These are phyloP conservation scores for Drosophila melanica DNA, from an alignment of 1,140 invertebrate genomes.

Conservation along the genomic window DNA sequence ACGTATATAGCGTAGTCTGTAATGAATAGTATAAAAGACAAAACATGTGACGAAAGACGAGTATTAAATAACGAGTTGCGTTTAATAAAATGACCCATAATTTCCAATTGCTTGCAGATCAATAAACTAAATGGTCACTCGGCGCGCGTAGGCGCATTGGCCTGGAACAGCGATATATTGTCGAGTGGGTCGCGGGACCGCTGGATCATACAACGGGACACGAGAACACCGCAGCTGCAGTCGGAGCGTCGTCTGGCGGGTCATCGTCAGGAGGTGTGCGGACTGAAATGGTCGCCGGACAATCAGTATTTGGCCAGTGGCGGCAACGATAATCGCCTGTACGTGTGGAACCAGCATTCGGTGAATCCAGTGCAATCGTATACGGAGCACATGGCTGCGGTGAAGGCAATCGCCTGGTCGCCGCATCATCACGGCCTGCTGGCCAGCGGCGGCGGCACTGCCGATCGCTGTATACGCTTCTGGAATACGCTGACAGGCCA, in stretches of 20 bases:
- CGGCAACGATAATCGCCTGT: conserved; percentile 99
- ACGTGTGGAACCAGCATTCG: conserved; percentile 98
- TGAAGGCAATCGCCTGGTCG: conserved; percentile 99
- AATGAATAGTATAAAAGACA: background rate
- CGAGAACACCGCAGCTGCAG: conserved; percentile 92
- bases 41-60: too few relatives aligned
- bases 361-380: conserved; percentile 97
- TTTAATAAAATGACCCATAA: too few relatives aligned
- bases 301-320: conserved; percentile 99
- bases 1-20: background rate
- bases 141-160: conserved; percentile 96
- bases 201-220: conserved; percentile 97
- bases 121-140: conserved; percentile 96
- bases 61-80: too few relatives aligned
- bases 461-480: conserved; percentile 98
- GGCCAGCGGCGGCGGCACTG: conserved; percentile 98
- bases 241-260: conserved; percentile 92
- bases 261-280: conserved; percentile 99
- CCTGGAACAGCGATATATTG: conserved; percentile 99
- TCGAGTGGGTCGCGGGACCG: conserved; percentile 98
- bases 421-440: conserved; percentile 99
- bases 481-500: conserved; percentile 99
- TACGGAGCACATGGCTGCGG: conserved; percentile 98
- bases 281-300: conserved; percentile 99
- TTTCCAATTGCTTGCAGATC: conserved; percentile 85